Conservation (phyloP, 2,797 vertebrate genomes). For the Aselliscus stoliczkanus region DNA sequence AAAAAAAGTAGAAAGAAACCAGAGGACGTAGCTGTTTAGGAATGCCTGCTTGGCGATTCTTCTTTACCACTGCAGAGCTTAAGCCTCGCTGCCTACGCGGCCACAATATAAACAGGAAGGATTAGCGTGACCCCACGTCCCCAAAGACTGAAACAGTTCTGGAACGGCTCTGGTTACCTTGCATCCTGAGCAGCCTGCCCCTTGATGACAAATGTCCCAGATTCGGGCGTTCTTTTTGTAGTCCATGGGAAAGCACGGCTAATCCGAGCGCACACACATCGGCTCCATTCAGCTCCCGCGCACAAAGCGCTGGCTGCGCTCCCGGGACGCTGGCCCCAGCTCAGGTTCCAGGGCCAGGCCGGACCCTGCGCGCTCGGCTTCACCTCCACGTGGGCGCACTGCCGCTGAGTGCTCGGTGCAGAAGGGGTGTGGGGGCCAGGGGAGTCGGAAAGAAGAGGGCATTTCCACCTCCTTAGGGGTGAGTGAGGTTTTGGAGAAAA, state of each 20-base stretch:
- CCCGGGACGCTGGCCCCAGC: background rate
- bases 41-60: background rate
- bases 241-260: conserved; percentile 57
- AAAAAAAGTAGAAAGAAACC: background rate
- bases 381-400: background rate
- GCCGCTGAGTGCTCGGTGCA: accelerated
- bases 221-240: conserved; percentile 54
- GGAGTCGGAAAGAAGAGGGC: background rate
- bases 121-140: conserved; percentile 39
- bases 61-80: background rate
- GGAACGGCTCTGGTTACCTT: conserved; percentile 46
- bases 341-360: background rate
- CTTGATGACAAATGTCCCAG: conserved; percentile 29
- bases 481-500: background rate
- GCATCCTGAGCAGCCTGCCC: conserved; percentile 54
- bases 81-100: background rate
- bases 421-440: background rate
- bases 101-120: conserved; percentile 55
- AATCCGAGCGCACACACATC: conserved; percentile 11
- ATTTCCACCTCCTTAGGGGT: background rate
- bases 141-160: conserved; percentile 5
- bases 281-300: background rate
- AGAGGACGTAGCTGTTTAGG: background rate
- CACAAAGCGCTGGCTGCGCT: background rate
- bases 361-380: background rate